Evolutionary conservation across 2,888 invertebrate species (phyloP).

Genomic region (Metallyticus violacea): DNA sequence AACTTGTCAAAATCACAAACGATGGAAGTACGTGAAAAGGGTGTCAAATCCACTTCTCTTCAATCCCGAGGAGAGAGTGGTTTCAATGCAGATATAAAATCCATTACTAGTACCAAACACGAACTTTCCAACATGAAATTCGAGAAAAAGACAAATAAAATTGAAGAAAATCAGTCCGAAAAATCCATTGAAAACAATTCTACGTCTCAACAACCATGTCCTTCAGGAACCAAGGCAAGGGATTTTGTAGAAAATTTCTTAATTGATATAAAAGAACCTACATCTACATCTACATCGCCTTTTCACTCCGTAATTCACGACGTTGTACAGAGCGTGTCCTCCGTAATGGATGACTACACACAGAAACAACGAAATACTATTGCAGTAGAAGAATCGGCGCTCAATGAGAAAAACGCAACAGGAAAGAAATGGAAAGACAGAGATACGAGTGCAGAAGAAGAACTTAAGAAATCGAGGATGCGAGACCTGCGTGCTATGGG

Average conservation of each 20-base stretch:
- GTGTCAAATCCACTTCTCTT: not conserved
- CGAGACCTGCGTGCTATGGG: not conserved
- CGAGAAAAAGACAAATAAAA: not conserved
- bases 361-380: not conserved
- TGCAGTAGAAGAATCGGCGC: not conserved
- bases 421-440: conserved; percentile 20
- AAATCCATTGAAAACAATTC: too few relatives aligned
- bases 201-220: not conserved
- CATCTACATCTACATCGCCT: not conserved
- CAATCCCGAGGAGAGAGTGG: too few relatives aligned
- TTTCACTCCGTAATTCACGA: not conserved
- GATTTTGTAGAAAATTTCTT: not conserved
- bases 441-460: not conserved
- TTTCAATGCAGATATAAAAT: too few relatives aligned
- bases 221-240: not conserved
- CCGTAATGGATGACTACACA: not conserved
- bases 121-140: too few relatives aligned
- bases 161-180: not conserved
- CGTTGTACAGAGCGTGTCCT: not conserved
- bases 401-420: not conserved
- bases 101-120: too few relatives aligned
- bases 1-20: not conserved
- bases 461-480: conserved; percentile 37
- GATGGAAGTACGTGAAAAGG: not conserved
- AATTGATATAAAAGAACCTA: not conserved